Percentiles rank a stretch among this genome's conserved stretches.
These are phyloP conservation scores for Bugulina stolonifera DNA, from an alignment of 2,888 invertebrate genomes.

Conservation along the genomic window DNA sequence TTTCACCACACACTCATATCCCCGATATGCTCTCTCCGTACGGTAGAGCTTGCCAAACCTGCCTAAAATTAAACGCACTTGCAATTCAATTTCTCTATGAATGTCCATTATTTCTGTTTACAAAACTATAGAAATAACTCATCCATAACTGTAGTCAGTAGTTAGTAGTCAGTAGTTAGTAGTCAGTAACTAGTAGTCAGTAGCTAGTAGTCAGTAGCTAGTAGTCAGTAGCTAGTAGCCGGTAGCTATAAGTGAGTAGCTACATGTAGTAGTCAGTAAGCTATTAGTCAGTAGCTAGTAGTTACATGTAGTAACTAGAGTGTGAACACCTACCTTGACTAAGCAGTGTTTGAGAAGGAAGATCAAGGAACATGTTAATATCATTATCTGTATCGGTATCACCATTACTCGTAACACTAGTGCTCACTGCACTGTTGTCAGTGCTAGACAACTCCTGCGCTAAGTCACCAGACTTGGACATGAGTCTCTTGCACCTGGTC, in stretches of 20 bases:
- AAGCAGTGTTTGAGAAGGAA: background rate
- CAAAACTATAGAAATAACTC: too few species aligned
- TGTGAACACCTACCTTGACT: background rate
- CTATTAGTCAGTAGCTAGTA: background rate
- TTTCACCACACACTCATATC: background rate
- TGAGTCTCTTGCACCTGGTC: background rate
- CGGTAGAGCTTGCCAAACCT: conserved; percentile 2
- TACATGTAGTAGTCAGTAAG: background rate
- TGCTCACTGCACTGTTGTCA: background rate
- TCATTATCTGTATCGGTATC: background rate
- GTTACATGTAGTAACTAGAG: too few species aligned
- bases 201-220: background rate
- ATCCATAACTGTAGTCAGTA: background rate
- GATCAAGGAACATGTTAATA: background rate
- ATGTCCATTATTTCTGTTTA: too few species aligned
- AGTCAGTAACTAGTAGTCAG: background rate
- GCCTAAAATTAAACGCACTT: too few species aligned
- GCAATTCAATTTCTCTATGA: too few species aligned
- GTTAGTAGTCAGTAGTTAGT: background rate
- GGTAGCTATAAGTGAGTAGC: background rate
- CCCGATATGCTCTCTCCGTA: background rate
- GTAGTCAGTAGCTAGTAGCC: background rate
- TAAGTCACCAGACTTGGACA: background rate
- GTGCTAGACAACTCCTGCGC: background rate
- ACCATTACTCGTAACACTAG: background rate